Evolutionary conservation across 2,888 invertebrate genomes (phyloP), one percentile per base, ranked within the genome.

Genomic region (Urechis unicinctus): DNA sequence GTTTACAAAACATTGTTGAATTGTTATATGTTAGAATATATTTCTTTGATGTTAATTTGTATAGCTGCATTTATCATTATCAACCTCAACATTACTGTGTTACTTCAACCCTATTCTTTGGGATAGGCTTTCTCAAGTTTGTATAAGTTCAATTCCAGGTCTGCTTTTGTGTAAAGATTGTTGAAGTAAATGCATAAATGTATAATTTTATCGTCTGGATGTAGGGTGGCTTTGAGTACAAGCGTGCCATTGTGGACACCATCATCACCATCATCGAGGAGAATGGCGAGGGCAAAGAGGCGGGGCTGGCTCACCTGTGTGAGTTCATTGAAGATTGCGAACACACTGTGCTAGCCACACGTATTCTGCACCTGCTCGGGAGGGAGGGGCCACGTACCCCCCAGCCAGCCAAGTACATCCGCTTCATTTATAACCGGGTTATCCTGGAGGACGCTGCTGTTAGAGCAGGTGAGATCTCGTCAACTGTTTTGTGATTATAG

Each of bases 241-340:
- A 99, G 80, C 92, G 91, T 22, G 94, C 96, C 0, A 96, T 98
- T 63, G 97, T 96, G 0, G 95, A 97, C 73, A 97, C 97, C 0
- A 92, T 99, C 54, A 97, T 98, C 49, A 88, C 91, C 0, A 88
- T 98, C 52, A 94, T 99, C 59, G 96, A 97, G 78, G 96, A 96
- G 73, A 97, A 97, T 77, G 89, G 89, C 0, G 97, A 97, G 59
- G 95, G 97, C 0, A 97, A 96, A 75, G 97, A 97, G 79, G 89
- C 91, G 0, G 96, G 84, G 17, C 79, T 99, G 17, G 92, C 95
- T 0, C 96, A 98, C 80, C 82, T 99, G 2, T 98, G 98, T 72
- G 98, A 99, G 79, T 99, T 99, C 71, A 99, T 99, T 66, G 98
- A 99, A 74, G 98, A 99, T 78, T 99, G 98, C 74, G 98, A 99